Evolutionary conservation across 2,888 invertebrate species (phyloP).

Genomic region (Stramonita haemastoma): DNA sequence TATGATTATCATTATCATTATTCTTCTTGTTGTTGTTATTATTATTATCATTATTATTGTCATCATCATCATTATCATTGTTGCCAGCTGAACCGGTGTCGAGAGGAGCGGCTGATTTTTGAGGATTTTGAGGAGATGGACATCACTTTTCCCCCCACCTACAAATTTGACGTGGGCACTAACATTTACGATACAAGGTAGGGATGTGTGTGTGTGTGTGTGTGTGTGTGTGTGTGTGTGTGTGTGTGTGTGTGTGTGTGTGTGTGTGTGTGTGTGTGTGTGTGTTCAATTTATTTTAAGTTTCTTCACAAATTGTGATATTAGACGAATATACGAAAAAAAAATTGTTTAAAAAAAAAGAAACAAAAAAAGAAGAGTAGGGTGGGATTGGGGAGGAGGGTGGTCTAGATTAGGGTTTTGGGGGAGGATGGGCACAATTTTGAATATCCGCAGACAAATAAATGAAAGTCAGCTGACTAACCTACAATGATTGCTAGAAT

Average conservation of each 20-base stretch:
- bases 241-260: not conserved
- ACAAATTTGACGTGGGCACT: conserved; percentile 96
- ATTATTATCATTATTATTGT: not conserved
- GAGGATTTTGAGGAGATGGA: conserved; percentile 92
- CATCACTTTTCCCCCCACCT: conserved; percentile 95
- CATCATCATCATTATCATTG: not conserved
- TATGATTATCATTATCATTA: too few species aligned
- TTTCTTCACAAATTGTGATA: too few species aligned
- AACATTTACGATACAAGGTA: conserved; percentile 89
- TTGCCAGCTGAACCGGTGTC: conserved; percentile 68
- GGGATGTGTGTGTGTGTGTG: conserved; percentile 8
- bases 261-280: not conserved
- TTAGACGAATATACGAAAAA: too few species aligned
- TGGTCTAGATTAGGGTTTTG: too few species aligned
- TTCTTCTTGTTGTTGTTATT: too few species aligned
- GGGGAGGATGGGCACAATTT: too few species aligned
- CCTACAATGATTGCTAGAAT: too few species aligned
- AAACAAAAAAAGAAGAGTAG: too few species aligned
- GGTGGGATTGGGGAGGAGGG: too few species aligned
- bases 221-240: not conserved
- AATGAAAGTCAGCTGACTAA: too few species aligned
- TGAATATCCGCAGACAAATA: too few species aligned
- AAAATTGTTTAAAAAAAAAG: too few species aligned
- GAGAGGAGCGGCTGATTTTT: conserved; percentile 86
- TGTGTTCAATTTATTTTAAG: not conserved